Percentiles rank a stretch among this genome's conserved stretches.
Conservation (phyloP, 1,140 invertebrate genomes). For the Halictus rubicundus region DNA sequence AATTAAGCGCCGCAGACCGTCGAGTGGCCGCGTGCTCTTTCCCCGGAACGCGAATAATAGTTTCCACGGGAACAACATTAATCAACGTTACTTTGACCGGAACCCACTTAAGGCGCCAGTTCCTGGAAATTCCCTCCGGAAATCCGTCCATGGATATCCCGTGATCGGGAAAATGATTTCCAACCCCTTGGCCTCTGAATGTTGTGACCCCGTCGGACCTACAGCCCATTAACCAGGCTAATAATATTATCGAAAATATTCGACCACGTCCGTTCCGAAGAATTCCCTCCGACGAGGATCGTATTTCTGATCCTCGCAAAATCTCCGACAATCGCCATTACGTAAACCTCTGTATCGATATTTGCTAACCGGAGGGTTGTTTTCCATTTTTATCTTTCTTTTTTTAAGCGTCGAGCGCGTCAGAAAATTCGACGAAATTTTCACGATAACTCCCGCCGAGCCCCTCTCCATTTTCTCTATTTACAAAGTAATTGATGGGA, state of each 20-base stretch:
- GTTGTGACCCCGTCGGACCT: background rate
- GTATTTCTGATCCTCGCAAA: too few relatives aligned
- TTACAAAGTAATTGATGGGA: background rate
- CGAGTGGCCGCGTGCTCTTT: conserved; percentile 23
- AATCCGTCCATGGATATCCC: conserved; percentile 42
- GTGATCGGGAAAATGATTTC: conserved; percentile 48
- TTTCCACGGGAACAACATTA: conserved; percentile 55
- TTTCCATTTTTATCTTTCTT: too few relatives aligned
- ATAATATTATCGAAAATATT: background rate
- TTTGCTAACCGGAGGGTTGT: too few relatives aligned
- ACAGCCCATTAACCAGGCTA: conserved; percentile 1
- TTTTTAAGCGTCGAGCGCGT: too few relatives aligned
- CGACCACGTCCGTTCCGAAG: background rate
- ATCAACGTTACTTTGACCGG: conserved; percentile 54
- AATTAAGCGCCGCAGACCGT: conserved; percentile 9
- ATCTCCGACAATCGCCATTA: background rate
- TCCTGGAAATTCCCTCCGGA: conserved; percentile 31
- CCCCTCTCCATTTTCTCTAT: background rate
- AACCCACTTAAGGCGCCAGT: conserved; percentile 48
- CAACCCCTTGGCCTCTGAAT: background rate
- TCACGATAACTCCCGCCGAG: background rate
- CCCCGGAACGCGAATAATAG: conserved; percentile 34
- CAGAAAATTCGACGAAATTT: background rate
- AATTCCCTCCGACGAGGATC: too few relatives aligned
- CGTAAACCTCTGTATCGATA: too few relatives aligned